Base-by-base conservation (phyloP, 2,888 invertebrate genomes). In the Stegana nigrithorax region DNA sequence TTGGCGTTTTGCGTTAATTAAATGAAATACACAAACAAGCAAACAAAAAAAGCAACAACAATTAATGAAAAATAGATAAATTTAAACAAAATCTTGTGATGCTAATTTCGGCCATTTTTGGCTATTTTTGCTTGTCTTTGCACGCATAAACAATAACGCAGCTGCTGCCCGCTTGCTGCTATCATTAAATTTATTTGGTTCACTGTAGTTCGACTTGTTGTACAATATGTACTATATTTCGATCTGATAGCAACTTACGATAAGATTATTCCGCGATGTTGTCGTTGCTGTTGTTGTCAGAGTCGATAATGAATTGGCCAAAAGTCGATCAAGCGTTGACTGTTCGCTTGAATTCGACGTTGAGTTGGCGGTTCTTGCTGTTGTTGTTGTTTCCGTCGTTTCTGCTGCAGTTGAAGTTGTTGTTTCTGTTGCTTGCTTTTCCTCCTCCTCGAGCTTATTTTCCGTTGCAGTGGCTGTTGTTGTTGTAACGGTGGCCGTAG, bases 221-320 rank as follows among this genome's bases (percentile, higher is more conserved):
- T n/a, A n/a, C n/a, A n/a, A n/a, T n/a, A n/a, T n/a, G n/a, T n/a
- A n/a, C 7, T 5, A 12, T 39, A 4, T 12, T 12, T 1, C 10
- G 7, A 4, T 4, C 12, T 42, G 50, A 50, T 50, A 50, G 14
- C 26, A 53, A 82, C 82, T 82, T 81, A 82, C 82, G 81, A 81
- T 83, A 73, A 82, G 78, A 82, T 83, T 82, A 70, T 79, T 80
- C 60, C 83, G 71, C 59, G 75, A 61, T 63, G 75, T 63, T 67
- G 81, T 72, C 66, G 81, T 70, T 58, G 75, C 66, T 65, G 74
- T 69, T 64, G 80, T 70, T 67, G 73, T 78, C 65, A 76, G 70
- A 59, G 78, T 50, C 26, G 68, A 68, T 64, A 75, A 71, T 71
- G 77, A 68, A 67, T 80, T 75, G 63, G 83, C 79, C 70, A 82